Evolutionary conservation across 2,797 vertebrate genomes (phyloP), one percentile per base, ranked within the genome.

Genomic region (Mastacembelus armatus): DNA sequence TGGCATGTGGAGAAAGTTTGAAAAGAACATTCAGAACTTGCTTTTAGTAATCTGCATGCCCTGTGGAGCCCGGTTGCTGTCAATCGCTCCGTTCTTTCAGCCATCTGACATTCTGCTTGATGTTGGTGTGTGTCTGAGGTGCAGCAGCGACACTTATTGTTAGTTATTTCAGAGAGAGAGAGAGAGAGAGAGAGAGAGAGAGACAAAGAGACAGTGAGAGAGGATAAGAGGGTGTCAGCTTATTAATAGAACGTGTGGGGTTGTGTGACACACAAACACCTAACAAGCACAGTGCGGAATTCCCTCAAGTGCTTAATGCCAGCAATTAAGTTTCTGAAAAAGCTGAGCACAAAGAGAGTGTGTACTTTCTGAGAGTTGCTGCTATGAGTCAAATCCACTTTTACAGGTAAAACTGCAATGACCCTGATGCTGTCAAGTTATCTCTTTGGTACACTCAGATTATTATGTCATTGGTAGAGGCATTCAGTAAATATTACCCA

Each of bases 41-140:
- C 87, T 87, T 85, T 90, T 67, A 88, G 85, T 92, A 77, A 91
- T 89, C 81, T 85, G 81, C 84, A 84, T 85, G 88, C 89, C 88
- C 91, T 21, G 77, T 91, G 84, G 89, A 89, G 84, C 76, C 72
- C 65, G 79, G 83, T 61, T 84, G 84, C 88, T 91, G 89, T 90
- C 89, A 91, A 87, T 91, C 80, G 84, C 79, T 81, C 44, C 66
- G 11, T 73, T 90, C 86, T 89, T 84, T 71, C 74, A 87, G 86
- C 88, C 87, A 89, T 92, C 85, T 92, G 92, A 91, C 91, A 91
- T 92, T 91, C 91, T 88, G 88, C 91, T 91, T 92, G 91, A 90
- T 91, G 90, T 92, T 49, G 80, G 82, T 83, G 74, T 84, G 83
- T 84, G 88, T 89, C 85, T 90, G 89, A 92, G 90, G 89, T 90